Base-by-base conservation (phyloP, 2,113 vertebrate species). In the Tragelaphus strepsiceros region DNA sequence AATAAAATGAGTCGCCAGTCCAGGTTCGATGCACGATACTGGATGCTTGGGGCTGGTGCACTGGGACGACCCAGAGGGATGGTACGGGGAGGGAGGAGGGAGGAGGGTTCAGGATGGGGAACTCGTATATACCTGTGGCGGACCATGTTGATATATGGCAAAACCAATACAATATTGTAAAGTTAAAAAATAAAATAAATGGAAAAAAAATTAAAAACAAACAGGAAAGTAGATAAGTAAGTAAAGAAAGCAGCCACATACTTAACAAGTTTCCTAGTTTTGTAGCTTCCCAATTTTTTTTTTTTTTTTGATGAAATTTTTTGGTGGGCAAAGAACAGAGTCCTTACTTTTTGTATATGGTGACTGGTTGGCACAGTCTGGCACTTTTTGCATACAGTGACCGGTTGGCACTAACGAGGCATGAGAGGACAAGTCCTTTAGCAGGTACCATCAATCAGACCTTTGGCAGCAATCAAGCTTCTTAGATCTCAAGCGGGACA, bases 361-460 rank as follows among this genome's bases (percentile, higher is more conserved):
- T 22, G 15, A 59, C 26, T 91, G 19, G 14, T 53, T 71, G 28
- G 43, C n/a, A 21, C 32, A 21, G n/a, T 35, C 32, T 35, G 5
- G 67, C 80, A 4, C 2, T 54, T 17, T 59, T 90, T 46, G 19
- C 43, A 58, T 64, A 0, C 15, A 5, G 28, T 15, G 19, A 49
- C n/a, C 86, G 19, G 11, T 35, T 71, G 28, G 43, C 49, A 10
- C 32, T 0, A 56, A 11, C 0, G 12, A 46, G 16, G 7, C 8
- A 15, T 9, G 7, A 21, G 19, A 71, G 24, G 11, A 39, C 46
- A 61, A 24, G 58, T 30, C 30, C 9, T 80, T 92, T n/a, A 7
- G 2, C 4, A 19, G 10, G 15, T 13, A 61, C 2, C 71, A 9
- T 54, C 11, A 24, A 0, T 14, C 21, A 39, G 26, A 58, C 11